These are phyloP conservation scores for Eristalis tenax DNA, from an alignment of 2,888 invertebrate genomes.

Conservation along the genomic window DNA sequence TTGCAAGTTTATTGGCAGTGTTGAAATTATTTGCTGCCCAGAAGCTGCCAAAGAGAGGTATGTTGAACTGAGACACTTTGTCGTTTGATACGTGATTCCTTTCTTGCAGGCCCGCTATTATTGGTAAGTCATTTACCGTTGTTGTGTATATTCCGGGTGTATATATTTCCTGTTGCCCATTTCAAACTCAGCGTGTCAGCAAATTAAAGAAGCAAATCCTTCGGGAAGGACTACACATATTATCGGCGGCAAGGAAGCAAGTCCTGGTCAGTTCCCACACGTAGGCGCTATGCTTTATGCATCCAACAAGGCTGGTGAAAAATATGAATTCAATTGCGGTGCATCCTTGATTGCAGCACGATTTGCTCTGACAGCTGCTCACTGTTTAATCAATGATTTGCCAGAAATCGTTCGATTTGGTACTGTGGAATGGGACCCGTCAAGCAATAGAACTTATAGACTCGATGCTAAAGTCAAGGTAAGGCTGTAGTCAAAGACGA, in stretches of 20 bases:
- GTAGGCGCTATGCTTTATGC: slow-evolving; percentile 48
- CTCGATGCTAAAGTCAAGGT: slow-evolving; percentile 40
- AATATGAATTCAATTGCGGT: slow-evolving; percentile 36
- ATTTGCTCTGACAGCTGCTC: slow-evolving; percentile 60
- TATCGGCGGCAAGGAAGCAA: slow-evolving; percentile 34
- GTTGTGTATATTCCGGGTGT: too few species aligned
- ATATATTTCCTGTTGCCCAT: background rate
- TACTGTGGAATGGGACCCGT: background rate
- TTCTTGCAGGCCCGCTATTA: background rate
- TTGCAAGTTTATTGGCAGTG: slow-evolving; percentile 74
- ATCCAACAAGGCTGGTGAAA: background rate
- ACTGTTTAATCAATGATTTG: slow-evolving; percentile 47
- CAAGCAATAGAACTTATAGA: background rate
- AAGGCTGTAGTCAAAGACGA: background rate
- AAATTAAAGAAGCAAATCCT: background rate
- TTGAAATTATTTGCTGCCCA: slow-evolving; percentile 78
- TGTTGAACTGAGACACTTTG: background rate
- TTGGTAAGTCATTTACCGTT: background rate
- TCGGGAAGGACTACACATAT: slow-evolving; percentile 19
- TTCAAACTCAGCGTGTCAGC: background rate
- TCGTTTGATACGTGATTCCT: background rate
- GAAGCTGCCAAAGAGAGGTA: background rate
- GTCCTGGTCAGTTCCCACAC: slow-evolving; percentile 64
- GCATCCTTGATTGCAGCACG: slow-evolving; percentile 59
- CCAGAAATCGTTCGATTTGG: slow-evolving; percentile 63